phyloP scores from a whole-genome alignment of 2,888 invertebrate genomes.

The Tillus elongatus region DNA sequence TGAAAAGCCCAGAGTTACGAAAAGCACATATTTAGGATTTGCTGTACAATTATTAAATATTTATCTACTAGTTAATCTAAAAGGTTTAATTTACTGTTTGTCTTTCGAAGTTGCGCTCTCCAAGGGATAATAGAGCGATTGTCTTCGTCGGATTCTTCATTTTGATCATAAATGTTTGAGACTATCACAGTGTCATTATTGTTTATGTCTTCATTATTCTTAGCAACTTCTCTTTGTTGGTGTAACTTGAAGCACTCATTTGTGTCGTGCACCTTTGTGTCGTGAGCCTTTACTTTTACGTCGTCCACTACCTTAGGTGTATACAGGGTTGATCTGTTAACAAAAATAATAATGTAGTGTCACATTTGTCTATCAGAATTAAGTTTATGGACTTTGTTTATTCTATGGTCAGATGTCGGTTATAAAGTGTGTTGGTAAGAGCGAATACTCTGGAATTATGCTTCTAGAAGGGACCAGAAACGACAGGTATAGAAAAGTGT shows the following conservation, averaged over 20 bases:
- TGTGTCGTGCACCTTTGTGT: conserved; percentile 4
- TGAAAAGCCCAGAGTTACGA: no score
- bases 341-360: background rate
- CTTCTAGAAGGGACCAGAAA: no score
- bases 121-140: conserved; percentile 72
- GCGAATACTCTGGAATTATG: no score
- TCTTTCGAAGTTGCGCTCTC: conserved; percentile 81
- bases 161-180: conserved; percentile 29
- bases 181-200: conserved; percentile 40
- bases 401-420: no score
- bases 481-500: no score
- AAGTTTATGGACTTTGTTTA: no score
- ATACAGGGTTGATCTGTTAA: conserved; percentile 55
- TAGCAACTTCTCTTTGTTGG: conserved; percentile 21
- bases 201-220: conserved; percentile 32
- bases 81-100: conserved; percentile 80
- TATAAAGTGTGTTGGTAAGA: no score
- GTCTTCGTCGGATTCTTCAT: conserved; percentile 49
- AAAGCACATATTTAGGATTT: no score
- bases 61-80: conserved; percentile 58
- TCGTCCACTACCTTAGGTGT: conserved; percentile 62
- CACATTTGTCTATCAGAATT: no score
- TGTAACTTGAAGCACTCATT: conserved; percentile 1
- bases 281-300: conserved; percentile 29
- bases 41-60: no score